Base-by-base conservation (phyloP, 2,113 vertebrate species). In the Serinus canaria region DNA sequence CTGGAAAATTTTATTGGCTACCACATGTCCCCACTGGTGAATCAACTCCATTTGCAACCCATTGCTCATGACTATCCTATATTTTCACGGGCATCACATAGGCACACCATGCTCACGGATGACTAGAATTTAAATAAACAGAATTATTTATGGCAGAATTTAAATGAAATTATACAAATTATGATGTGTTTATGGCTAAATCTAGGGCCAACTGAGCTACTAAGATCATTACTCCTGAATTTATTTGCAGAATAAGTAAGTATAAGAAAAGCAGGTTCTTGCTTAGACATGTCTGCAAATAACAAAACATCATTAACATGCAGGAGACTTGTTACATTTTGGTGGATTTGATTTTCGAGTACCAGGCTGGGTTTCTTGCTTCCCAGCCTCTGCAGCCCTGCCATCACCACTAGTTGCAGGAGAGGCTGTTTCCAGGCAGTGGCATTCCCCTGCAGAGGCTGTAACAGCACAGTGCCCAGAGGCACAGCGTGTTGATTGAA, bases 401-500 rank as follows among this genome's bases (percentile, higher is more conserved):
- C 81, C 77, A 70, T 67, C 59, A 55, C 70, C 93, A 69, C 86
- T 86, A 89, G 92, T 79, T 96, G 88, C 79, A 91, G 67, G 53
- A 44, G 92, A 64, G 55, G 47, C 7, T 5, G 64, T 82, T 60
- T 92, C 3, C 76, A 75, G 87, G 37, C 59, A 67, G 74, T 33
- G 24, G 76, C 82, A 67, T 80, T 90, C 84, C 94, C 81, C 72
- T 76, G 82, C 63, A 46, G 81, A 30, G 46, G 58, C 89, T 89
- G 85, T 70, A 69, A 78, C 83, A 46, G 80, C 72, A 30, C 2
- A 13, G 39, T 46, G 92, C 98, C 97, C 6, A 3, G 58, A 94
- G 97, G 96, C 89, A 74, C 2, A 0, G 63, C 10, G 27, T 97
- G 95, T 86, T 74, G 96, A 97, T 55, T 96, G 95, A 97, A 97